Base-by-base conservation (phyloP, 2,797 vertebrate genomes). In the Danio jaintianensis region DNA sequence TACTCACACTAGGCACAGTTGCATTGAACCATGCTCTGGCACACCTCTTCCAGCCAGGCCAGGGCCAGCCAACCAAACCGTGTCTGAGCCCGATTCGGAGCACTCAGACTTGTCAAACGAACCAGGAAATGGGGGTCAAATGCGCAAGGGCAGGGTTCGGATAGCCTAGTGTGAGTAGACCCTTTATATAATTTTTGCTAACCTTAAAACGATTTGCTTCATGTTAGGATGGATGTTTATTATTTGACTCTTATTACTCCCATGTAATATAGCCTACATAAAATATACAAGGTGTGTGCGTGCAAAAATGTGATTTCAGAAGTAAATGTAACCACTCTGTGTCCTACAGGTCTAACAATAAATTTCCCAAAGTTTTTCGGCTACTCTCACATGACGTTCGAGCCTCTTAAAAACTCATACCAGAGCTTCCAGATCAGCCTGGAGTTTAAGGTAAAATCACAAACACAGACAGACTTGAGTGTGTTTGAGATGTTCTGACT, bases 401-500 rank as follows among this genome's bases (percentile, higher is more conserved):
- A 98, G 85, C 96, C 97, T 0, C 90, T 99, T 88, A 99, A 97
- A 89, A 97, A 97, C 85, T 97, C 98, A 16, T 97, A 97, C 83
- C 96, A 97, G 91, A 94, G 90, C 5, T 97, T 99, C 90, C 96
- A 96, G 85, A 97, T 99, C 88, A 95, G 93, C 29, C 67, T 99
- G 82, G 96, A 98, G 92, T 98, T 99, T 87, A 96, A 96, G 94
- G 97, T 98, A 93, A 93, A 91, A 58, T 13, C 13, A 29, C 18
- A 76, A 2, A 9, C 8, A 47, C 9, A n/a, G 75, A 62, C 69
- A 43, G 77, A 80, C 29, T 56, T 13, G 10, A 40, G 12, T 12
- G 22, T 4, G 29, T 61, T 73, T 29, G 43, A 42, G 29, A 42
- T 9, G 9, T 12, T 13, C 38, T 52, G 58, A 53, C 6, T 74